These are phyloP conservation scores for Heteromyza rotundicornis DNA, from an alignment of 2,888 invertebrate genomes.

Conservation along the genomic window DNA sequence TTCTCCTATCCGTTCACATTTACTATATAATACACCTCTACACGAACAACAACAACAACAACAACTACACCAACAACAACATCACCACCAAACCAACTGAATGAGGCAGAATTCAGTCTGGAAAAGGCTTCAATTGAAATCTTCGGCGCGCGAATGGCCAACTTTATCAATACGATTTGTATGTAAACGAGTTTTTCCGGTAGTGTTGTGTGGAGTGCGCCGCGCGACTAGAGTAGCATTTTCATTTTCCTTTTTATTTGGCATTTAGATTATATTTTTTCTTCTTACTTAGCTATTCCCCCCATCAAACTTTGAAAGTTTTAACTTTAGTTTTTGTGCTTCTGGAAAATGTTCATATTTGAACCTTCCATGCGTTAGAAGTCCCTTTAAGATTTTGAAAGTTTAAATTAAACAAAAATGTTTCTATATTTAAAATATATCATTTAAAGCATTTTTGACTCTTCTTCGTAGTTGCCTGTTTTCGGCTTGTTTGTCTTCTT, in stretches of 20 bases:
- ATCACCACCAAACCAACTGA: constrained; percentile 12
- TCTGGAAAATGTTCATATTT: too few species aligned
- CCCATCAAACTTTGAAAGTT: not conserved
- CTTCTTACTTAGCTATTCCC: not conserved
- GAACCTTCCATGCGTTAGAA: too few species aligned
- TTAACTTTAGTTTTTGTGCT: not conserved
- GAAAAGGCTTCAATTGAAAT: constrained; percentile 56
- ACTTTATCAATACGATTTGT: constrained; percentile 61
- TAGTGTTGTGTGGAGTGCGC: constrained; percentile 38
- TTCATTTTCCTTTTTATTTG: too few species aligned
- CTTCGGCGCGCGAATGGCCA: constrained; percentile 61
- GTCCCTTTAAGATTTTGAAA: too few species aligned
- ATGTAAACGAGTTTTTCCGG: constrained; percentile 60
- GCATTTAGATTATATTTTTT: too few species aligned
- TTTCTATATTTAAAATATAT: not conserved
- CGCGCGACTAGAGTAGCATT: constrained; percentile 21
- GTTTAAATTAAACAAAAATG: not conserved
- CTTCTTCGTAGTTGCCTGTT: too few species aligned
- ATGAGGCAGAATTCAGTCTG: constrained; percentile 36
- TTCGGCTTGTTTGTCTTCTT: too few species aligned
- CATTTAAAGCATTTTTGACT: not conserved
- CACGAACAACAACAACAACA: constrained; percentile 20
- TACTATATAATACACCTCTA: not conserved
- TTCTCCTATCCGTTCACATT: not conserved
- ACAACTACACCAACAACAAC: constrained; percentile 15